Evolutionary conservation across 2,888 invertebrate species (phyloP).

Genomic region (Plagodis dolabraria): DNA sequence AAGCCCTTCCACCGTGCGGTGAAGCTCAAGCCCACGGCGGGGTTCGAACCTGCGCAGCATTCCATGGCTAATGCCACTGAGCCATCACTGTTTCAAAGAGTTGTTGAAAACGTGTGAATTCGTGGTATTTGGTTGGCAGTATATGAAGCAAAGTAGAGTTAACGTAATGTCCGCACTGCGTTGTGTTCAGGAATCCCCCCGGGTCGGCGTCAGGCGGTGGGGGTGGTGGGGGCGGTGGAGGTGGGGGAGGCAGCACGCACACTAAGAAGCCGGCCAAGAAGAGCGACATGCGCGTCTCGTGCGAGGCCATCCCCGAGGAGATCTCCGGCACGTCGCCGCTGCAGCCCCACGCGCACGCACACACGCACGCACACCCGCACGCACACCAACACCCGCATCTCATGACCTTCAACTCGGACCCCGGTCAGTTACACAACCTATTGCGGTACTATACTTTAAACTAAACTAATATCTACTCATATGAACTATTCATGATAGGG

Average conservation of each 20-base stretch:
- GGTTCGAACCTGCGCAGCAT: no score
- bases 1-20: no score
- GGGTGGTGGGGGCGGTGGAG: slow-evolving; percentile 1
- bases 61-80: no score
- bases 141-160: no score
- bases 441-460: no score
- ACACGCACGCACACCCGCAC: slow-evolving; percentile 43
- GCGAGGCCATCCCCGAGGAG: slow-evolving; percentile 96
- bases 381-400: slow-evolving; percentile 34
- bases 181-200: not conserved
- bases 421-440: slow-evolving; percentile 50
- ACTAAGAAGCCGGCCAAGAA: slow-evolving; percentile 87
- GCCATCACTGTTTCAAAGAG: no score
- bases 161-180: not conserved
- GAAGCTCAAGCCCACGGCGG: no score
- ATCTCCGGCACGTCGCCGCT: slow-evolving; percentile 92
- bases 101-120: no score
- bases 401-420: slow-evolving; percentile 75
- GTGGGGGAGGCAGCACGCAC: slow-evolving; percentile 56
- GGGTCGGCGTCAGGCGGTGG: not conserved
- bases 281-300: slow-evolving; percentile 93
- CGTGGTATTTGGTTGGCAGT: no score
- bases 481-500: no score
- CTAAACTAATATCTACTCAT: no score
- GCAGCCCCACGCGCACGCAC: slow-evolving; percentile 44